Evolutionary conservation across 2,797 vertebrate genomes (phyloP).

Genomic region (Pseudochromis fuscus): DNA sequence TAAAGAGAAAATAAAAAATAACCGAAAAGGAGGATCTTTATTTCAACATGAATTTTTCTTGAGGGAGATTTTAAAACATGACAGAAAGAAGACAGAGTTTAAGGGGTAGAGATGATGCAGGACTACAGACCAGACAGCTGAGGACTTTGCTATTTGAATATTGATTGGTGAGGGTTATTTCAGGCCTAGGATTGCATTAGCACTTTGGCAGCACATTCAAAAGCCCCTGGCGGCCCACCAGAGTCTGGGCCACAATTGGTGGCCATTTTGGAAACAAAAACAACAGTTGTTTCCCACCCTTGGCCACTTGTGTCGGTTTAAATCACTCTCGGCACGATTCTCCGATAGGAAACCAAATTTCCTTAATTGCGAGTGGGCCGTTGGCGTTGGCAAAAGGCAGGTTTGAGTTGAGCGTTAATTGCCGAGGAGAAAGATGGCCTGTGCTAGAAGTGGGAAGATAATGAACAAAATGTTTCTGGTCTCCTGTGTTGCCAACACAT

Average conservation of each 20-base stretch:
- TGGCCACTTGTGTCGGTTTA: constrained; percentile 32
- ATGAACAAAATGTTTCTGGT: constrained; percentile 49
- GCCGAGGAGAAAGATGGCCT: constrained; percentile 31
- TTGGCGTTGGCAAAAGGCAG: constrained; percentile 23
- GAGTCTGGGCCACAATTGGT: constrained; percentile 51
- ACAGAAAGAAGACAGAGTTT: constrained; percentile 1
- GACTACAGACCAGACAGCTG: constrained; percentile 38
- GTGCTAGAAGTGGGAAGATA: constrained; percentile 20
- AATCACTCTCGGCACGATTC: constrained; percentile 30
- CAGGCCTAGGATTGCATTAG: constrained; percentile 66
- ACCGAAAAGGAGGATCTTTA: neutral
- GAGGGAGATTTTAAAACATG: neutral
- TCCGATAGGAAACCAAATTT: constrained; percentile 33
- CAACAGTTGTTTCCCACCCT: constrained; percentile 61
- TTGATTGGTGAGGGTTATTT: constrained; percentile 73
- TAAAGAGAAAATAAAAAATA: neutral
- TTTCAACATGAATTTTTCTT: constrained; percentile 8
- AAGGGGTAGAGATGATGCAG: neutral
- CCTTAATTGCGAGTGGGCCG: constrained; percentile 48
- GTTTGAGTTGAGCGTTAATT: constrained; percentile 35
- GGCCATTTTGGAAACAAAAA: constrained; percentile 62
- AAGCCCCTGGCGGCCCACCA: constrained; percentile 63
- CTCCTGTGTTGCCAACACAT: constrained; percentile 26
- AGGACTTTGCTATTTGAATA: constrained; percentile 68
- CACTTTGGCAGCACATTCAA: constrained; percentile 69